Evolutionary conservation across 2,113 vertebrate genomes (phyloP).

Genomic region (Lophura nycthemera): DNA sequence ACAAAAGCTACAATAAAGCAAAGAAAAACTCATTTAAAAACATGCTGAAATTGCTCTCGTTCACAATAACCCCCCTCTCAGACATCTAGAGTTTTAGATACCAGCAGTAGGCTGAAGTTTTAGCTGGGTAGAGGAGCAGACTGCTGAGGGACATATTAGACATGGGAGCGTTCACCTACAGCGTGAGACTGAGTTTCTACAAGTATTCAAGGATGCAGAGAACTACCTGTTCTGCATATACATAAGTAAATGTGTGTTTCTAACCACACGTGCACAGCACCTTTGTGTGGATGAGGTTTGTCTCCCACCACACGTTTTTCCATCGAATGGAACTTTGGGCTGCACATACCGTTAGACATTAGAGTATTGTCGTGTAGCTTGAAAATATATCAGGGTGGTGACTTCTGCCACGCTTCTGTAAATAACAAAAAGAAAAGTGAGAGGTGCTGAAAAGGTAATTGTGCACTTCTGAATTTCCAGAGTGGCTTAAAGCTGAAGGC

Average conservation of each 20-base stretch:
- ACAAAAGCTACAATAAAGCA: conserved; percentile 67
- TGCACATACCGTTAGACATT: fast-evolving
- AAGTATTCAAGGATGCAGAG: not conserved
- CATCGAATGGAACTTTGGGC: not conserved
- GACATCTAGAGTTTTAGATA: not conserved
- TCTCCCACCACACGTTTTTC: fast-evolving
- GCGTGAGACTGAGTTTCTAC: not conserved
- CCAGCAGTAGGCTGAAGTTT: not conserved
- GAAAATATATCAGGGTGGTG: fast-evolving
- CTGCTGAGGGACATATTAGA: not conserved
- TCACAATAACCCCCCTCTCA: not conserved
- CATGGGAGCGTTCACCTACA: not conserved
- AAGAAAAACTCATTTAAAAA: conserved; percentile 75
- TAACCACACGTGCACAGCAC: not conserved
- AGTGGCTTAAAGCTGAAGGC: not conserved
- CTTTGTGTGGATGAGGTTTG: not conserved
- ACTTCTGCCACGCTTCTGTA: not conserved
- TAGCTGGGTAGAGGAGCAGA: not conserved
- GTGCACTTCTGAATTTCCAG: not conserved
- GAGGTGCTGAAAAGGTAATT: not conserved
- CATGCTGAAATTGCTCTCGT: not conserved
- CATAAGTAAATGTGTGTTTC: not conserved
- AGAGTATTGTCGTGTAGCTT: not conserved
- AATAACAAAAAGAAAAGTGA: not conserved
- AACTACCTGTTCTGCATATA: not conserved